Conservation (phyloP, 2,113 vertebrate genomes). For the Tonatia bakeri region DNA sequence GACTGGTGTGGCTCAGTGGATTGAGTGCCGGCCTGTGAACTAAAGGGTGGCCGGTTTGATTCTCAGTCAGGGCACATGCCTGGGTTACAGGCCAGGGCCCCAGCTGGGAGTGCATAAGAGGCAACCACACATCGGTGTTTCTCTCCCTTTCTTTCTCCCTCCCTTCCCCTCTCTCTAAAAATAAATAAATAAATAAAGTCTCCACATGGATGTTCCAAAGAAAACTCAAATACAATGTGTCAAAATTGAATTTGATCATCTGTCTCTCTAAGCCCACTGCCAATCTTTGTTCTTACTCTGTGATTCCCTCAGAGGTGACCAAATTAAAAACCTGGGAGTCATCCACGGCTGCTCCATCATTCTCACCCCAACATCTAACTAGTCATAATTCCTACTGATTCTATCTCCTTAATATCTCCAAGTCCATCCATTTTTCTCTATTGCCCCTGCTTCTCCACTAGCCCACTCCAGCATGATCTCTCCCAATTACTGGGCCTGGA, state of each 20-base stretch:
- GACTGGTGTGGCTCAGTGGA: too few relatives aligned
- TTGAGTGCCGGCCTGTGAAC: too few relatives aligned
- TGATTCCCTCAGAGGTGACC: not conserved
- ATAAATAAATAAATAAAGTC: not conserved
- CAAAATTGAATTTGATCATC: not conserved
- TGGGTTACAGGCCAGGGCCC: too few relatives aligned
- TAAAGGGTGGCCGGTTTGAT: too few relatives aligned
- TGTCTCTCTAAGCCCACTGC: not conserved
- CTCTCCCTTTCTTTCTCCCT: too few relatives aligned
- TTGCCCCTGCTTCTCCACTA: not conserved
- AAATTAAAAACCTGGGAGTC: not conserved
- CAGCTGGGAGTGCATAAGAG: too few relatives aligned
- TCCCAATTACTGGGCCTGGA: not conserved
- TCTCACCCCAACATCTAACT: conserved; percentile 12
- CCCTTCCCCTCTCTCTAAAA: too few relatives aligned
- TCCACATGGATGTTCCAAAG: not conserved
- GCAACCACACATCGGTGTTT: too few relatives aligned
- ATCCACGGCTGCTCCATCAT: not conserved
- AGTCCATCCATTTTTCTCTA: not conserved
- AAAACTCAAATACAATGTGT: not conserved
- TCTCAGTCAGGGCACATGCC: too few relatives aligned
- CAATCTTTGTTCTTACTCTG: not conserved
- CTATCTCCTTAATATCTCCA: not conserved
- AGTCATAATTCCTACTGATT: not conserved
- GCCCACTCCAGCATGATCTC: not conserved